Evolutionary conservation across 2,113 vertebrate species (phyloP), one percentile per base, ranked within the genome.

Genomic region (Sebastes schlegelii): DNA sequence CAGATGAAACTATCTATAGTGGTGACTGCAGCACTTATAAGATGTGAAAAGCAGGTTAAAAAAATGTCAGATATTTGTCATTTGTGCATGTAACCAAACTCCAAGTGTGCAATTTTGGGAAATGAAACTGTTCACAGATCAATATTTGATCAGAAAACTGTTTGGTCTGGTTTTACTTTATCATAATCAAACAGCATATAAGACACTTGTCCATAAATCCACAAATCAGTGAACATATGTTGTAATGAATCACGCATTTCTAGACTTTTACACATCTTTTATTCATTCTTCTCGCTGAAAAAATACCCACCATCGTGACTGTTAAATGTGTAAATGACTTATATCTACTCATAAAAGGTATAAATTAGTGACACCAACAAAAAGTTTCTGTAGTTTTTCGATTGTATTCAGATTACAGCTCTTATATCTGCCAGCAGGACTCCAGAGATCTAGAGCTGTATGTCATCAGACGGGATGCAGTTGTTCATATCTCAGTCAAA

Each of bases 401-500:
- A 3, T 7, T 66, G n/a, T 45, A 2, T 45, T 57, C 49, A 51
- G 14, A 70, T 67, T 6, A 49, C 64, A 52, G 11, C 21, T 75
- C 21, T 46, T 13, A 66, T 19, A 66, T 81, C 61, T 66, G 66
- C 58, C 61, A 68, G 48, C 83, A 67, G 49, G 62, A 52, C 42
- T 76, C 34, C 63, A 65, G 12, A 63, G n/a, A 7, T 65, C 34
- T 26, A 19, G 16, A 70, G 46, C 43, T 21, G 1, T 43, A 26
- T 26, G 1, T 21, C 49, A 21, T 52, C 26, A 26, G 45, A 19
- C 8, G 9, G 19, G 67, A 21, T 71, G 65, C 34, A 54, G 42
- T 63, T 71, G 58, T 84, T 79, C 57, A 52, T 16, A 55, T 74
- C 72, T 63, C 43, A 87, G 80, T 65, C 66, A 86, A 84, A 88